phyloP scores from a whole-genome alignment of 2,888 invertebrate genomes.

The Callyntrura sp. region DNA sequence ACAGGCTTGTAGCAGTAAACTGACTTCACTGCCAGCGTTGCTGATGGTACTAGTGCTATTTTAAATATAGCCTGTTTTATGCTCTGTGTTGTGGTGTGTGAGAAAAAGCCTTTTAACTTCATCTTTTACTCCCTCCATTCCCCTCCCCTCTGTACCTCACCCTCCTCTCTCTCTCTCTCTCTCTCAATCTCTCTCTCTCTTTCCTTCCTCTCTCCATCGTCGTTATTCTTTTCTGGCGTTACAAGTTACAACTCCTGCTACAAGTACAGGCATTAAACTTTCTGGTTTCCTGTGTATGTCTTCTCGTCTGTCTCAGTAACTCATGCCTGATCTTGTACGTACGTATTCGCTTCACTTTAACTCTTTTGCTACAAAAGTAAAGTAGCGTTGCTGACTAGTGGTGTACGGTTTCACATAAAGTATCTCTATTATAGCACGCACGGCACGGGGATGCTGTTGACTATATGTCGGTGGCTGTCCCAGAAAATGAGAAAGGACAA shows the following conservation, averaged over 20 bases:
- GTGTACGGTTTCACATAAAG: not conserved
- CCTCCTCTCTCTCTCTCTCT: not conserved
- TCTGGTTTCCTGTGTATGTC: constrained; percentile 27
- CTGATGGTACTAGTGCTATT: not conserved
- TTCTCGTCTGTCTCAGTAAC: not conserved
- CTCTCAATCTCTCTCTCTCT: not conserved
- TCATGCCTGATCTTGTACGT: not conserved
- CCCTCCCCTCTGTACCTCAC: not conserved
- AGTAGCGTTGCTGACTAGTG: not conserved
- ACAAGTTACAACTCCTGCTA: too few relatives aligned
- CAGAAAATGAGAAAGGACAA: constrained; percentile 70
- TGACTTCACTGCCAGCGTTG: too few relatives aligned
- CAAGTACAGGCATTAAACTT: not conserved
- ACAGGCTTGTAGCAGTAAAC: too few relatives aligned
- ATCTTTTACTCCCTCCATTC: not conserved
- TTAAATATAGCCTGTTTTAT: constrained; percentile 37
- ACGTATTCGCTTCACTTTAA: not conserved
- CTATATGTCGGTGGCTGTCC: constrained; percentile 50
- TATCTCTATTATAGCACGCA: not conserved
- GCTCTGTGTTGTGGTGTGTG: constrained; percentile 5
- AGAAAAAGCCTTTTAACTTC: constrained; percentile 18
- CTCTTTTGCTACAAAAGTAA: not conserved
- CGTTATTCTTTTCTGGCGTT: constrained; percentile 23
- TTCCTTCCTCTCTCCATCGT: not conserved
- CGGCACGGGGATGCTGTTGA: not conserved